Conservation (phyloP, 2,888 invertebrate species). For the Acronicta psi region DNA sequence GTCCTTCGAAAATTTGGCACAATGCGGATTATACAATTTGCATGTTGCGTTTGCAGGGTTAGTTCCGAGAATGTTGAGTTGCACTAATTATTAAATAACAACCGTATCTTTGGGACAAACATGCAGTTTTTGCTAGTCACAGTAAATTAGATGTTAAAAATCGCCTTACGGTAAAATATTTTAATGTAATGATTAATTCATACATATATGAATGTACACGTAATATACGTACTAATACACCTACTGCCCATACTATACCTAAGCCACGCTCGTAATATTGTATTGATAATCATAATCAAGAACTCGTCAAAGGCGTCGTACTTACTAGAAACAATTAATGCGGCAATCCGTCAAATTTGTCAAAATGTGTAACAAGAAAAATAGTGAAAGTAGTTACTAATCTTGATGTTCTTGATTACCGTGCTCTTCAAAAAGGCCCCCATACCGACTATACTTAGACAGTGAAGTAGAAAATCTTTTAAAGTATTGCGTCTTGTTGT, state of each 20-base stretch:
- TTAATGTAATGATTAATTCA: no score
- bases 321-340: no score
- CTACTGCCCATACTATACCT: no score
- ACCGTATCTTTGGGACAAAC: neutral
- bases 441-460: constrained; percentile 12
- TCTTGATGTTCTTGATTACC: neutral
- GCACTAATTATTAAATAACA: constrained; percentile 24
- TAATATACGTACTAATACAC: no score
- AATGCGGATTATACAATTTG: constrained; percentile 56
- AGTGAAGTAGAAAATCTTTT: constrained; percentile 37
- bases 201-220: no score
- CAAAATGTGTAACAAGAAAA: no score
- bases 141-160: no score
- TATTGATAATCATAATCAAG: no score
- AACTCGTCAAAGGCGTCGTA: no score
- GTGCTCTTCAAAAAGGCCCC: neutral
- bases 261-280: no score
- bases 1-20: constrained; percentile 26
- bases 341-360: no score
- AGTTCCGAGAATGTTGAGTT: constrained; percentile 49
- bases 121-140: neutral
- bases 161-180: no score
- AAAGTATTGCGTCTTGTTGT: constrained; percentile 40
- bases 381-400: neutral
- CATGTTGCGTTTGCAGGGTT: constrained; percentile 40